Percentiles rank a stretch among this genome's conserved stretches.
These are phyloP conservation scores for Antechinus stuartii DNA, from an alignment of 2,113 vertebrate genomes.

Conservation along the genomic window DNA sequence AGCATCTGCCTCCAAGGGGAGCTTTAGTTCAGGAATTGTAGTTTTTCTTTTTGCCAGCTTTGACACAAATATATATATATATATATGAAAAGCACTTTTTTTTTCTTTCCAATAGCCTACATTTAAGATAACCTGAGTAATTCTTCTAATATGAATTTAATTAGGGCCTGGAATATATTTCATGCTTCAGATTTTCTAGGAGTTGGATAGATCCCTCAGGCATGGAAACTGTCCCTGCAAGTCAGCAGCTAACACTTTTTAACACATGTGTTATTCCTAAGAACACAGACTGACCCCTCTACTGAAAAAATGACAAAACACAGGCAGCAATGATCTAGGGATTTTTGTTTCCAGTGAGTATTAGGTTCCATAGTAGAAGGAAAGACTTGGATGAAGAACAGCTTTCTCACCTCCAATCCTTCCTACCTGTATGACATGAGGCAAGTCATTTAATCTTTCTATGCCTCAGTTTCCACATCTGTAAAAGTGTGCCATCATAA, in stretches of 20 bases:
- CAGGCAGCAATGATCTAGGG: background rate
- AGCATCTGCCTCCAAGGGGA: background rate
- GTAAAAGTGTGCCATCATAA: background rate
- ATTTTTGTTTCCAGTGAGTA: background rate
- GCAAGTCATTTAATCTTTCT: background rate
- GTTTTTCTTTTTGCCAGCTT: background rate
- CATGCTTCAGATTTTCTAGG: background rate
- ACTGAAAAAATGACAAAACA: background rate
- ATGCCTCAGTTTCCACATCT: background rate
- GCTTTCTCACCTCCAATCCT: background rate
- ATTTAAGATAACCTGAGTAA: background rate
- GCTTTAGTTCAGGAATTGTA: background rate
- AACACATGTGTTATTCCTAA: background rate
- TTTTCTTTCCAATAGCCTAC: background rate
- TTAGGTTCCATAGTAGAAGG: background rate
- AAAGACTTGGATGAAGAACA: background rate
- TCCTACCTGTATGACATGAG: background rate
- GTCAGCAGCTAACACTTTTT: constrained; percentile 2
- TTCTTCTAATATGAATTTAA: background rate
- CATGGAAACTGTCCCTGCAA: background rate
- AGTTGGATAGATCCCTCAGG: background rate
- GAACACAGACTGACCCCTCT: background rate
- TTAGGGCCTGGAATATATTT: background rate
- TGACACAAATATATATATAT: background rate
- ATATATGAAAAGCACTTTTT: background rate